Conservation (phyloP, 2,113 vertebrate species). For the Spea bombifrons region DNA sequence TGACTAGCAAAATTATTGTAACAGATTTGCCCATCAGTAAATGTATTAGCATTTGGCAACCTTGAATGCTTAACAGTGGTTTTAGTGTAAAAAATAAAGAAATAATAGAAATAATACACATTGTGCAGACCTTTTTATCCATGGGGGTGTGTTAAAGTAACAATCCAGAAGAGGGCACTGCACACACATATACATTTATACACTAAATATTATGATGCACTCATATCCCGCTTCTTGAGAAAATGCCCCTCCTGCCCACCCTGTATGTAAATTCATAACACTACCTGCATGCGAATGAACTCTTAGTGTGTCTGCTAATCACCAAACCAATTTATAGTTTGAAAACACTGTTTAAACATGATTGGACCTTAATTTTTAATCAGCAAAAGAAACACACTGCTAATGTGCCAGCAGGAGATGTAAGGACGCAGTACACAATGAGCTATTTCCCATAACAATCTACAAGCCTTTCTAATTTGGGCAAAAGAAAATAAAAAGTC, state of each 20-base stretch:
- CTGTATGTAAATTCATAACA: conserved; percentile 29
- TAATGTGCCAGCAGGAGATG: conserved; percentile 39
- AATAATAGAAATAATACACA: too few relatives aligned
- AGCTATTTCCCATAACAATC: conserved; percentile 39
- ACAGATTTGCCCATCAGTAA: too few relatives aligned
- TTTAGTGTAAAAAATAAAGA: too few relatives aligned
- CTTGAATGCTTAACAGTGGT: too few relatives aligned
- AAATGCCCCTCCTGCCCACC: neutral
- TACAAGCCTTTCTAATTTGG: conserved; percentile 52
- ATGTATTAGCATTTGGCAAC: too few relatives aligned
- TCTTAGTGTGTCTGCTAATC: conserved; percentile 32
- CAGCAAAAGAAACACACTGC: conserved; percentile 44
- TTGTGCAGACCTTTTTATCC: too few relatives aligned
- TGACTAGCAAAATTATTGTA: too few relatives aligned
- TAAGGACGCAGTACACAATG: conserved; percentile 31
- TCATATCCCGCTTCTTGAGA: neutral
- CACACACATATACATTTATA: neutral
- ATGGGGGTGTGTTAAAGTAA: too few relatives aligned
- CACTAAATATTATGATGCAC: neutral
- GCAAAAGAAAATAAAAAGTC: conserved; percentile 52
- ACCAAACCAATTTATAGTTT: conserved; percentile 43
- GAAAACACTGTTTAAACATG: conserved; percentile 45
- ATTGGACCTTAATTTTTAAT: conserved; percentile 47
- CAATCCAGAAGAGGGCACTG: conserved; percentile 25
- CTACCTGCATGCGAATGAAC: conserved; percentile 45